phyloP scores from a whole-genome alignment of 2,113 vertebrate genomes.

The Bettongia penicillata region DNA sequence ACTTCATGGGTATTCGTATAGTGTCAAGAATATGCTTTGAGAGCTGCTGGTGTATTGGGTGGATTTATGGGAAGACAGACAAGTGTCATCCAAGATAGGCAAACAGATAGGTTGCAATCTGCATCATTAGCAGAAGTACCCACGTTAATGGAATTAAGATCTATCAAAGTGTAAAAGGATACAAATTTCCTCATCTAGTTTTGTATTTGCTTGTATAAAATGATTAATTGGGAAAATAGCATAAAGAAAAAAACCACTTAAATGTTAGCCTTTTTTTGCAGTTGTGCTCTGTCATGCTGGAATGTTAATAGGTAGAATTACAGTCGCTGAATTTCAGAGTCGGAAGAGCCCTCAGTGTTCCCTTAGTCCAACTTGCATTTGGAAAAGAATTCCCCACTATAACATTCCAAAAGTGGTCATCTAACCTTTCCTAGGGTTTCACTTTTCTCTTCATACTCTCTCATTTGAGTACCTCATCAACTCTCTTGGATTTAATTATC shows the following conservation, averaged over 20 bases:
- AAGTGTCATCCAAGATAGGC: not conserved
- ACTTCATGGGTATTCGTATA: not conserved
- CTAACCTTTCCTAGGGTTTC: not conserved
- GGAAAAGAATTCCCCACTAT: too few species aligned
- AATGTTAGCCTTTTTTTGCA: not conserved
- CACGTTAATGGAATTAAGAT: not conserved
- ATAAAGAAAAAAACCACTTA: not conserved
- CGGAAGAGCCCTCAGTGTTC: too few species aligned
- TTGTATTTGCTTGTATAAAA: conserved; percentile 12
- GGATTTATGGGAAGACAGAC: not conserved
- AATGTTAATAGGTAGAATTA: not conserved
- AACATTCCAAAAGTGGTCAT: too few species aligned
- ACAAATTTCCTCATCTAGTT: conserved; percentile 8
- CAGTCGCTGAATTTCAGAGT: too few species aligned
- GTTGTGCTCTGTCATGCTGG: conserved; percentile 14
- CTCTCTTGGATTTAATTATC: not conserved
- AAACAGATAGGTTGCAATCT: not conserved
- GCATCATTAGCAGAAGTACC: not conserved
- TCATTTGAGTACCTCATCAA: not conserved
- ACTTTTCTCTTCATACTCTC: not conserved
- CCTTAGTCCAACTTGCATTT: too few species aligned
- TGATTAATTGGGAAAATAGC: not conserved
- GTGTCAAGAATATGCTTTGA: not conserved
- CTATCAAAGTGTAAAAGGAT: not conserved
- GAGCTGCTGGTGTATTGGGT: not conserved